Evolutionary conservation across 2,797 vertebrate genomes (phyloP).

Genomic region (Gobio occitaniae): DNA sequence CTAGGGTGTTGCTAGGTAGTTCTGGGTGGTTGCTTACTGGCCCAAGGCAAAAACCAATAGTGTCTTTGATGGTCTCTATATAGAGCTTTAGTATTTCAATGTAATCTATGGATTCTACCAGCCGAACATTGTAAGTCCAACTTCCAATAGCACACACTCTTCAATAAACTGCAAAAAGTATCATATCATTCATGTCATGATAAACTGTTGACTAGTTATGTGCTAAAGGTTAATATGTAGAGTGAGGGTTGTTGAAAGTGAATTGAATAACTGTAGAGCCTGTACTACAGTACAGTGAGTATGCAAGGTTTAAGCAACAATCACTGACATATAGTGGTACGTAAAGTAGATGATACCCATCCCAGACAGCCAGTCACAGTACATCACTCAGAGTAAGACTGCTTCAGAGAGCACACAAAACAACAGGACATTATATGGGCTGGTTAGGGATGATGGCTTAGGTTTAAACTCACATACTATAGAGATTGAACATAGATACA

Average conservation of each 20-base stretch:
- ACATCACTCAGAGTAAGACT: constrained; percentile 39
- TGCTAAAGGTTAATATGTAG: background rate
- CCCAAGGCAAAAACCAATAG: background rate
- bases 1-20: background rate
- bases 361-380: constrained; percentile 44
- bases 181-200: background rate
- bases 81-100: background rate
- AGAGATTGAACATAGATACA: constrained; percentile 12
- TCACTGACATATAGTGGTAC: constrained; percentile 57
- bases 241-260: background rate
- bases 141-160: background rate
- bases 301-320: constrained; percentile 10
- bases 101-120: background rate
- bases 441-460: constrained; percentile 6
- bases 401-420: constrained; percentile 33
- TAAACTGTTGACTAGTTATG: constrained; percentile 1
- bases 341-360: constrained; percentile 53
- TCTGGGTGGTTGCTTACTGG: background rate
- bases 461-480: constrained; percentile 5
- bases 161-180: background rate
- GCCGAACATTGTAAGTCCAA: background rate
- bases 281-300: background rate
- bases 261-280: background rate
- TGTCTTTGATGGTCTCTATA: background rate
- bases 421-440: constrained; percentile 14